Evolutionary conservation across 2,888 invertebrate species (phyloP).

Genomic region (Leucoma salicis): DNA sequence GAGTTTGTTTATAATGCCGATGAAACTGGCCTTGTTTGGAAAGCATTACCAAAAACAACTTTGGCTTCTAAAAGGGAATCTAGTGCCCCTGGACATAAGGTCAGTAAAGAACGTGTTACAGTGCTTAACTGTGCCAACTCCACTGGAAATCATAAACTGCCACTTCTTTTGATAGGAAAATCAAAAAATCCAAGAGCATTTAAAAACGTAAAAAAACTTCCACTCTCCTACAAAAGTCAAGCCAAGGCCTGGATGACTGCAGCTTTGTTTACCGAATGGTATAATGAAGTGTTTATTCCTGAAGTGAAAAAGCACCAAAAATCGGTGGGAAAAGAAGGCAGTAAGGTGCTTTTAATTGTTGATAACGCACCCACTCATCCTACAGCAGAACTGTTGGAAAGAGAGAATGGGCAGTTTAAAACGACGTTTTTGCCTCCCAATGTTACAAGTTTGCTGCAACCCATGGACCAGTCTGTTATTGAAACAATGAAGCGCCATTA

Average conservation of each 20-base stretch:
- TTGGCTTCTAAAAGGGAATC: not conserved
- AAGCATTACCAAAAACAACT: not conserved
- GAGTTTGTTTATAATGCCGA: not conserved
- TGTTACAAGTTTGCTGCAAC: not conserved
- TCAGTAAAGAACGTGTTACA: not conserved
- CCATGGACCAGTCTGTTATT: not conserved
- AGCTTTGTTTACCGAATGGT: slow-evolving; percentile 1
- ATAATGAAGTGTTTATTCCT: not conserved
- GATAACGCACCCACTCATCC: not conserved
- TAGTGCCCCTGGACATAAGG: not conserved
- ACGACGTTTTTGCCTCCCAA: not conserved
- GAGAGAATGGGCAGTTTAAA: not conserved
- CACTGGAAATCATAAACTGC: slow-evolving; percentile 13
- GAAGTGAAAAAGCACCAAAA: not conserved
- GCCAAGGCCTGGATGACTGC: slow-evolving; percentile 18
- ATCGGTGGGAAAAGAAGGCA: not conserved
- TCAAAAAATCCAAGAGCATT: slow-evolving; percentile 22
- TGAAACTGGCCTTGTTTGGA: not conserved
- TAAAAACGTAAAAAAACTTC: slow-evolving; percentile 24
- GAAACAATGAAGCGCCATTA: not conserved
- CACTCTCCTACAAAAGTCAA: slow-evolving; percentile 20
- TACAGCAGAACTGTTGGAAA: not conserved
- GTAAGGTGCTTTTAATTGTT: not conserved
- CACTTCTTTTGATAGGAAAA: slow-evolving; percentile 20
- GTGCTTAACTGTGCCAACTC: not conserved